Evolutionary conservation across 2,888 invertebrate genomes (phyloP).

Genomic region (Scaptomyza caliginosa): DNA sequence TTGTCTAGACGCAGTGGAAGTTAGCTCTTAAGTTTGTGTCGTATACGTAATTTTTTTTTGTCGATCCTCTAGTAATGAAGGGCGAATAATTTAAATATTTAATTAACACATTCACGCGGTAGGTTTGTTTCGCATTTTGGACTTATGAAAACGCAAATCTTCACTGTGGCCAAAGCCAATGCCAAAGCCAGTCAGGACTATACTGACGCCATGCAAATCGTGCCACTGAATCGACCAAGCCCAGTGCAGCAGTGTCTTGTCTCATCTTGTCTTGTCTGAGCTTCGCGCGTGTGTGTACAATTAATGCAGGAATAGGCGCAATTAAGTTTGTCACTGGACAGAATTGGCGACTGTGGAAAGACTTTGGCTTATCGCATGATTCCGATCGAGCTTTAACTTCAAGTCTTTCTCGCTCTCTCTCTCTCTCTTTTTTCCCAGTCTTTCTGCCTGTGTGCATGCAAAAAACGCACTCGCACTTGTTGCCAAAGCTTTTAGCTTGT

Average conservation of each 20-base stretch:
- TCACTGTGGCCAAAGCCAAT: background rate
- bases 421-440: slow-evolving; percentile 14
- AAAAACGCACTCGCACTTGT: slow-evolving; percentile 57
- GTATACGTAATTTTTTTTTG: slow-evolving; percentile 23
- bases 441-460: slow-evolving; percentile 42
- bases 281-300: slow-evolving; percentile 76
- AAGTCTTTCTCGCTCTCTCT: slow-evolving; percentile 4
- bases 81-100: slow-evolving; percentile 75
- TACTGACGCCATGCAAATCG: slow-evolving; percentile 66
- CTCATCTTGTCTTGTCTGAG: background rate
- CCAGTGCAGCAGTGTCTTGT: background rate
- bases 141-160: slow-evolving; percentile 34
- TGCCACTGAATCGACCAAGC: slow-evolving; percentile 33
- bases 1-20: slow-evolving; percentile 48
- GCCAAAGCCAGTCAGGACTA: background rate
- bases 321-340: slow-evolving; percentile 73
- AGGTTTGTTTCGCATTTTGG: slow-evolving; percentile 4
- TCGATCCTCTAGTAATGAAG: slow-evolving; percentile 44
- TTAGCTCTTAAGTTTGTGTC: background rate
- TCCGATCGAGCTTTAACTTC: slow-evolving; percentile 75
- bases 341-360: slow-evolving; percentile 1
- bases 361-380: slow-evolving; percentile 69
- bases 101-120: slow-evolving; percentile 74
- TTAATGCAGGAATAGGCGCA: slow-evolving; percentile 80
- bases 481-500: slow-evolving; percentile 50